Conservation (phyloP, 1,140 invertebrate species). For the Ceratitis capitata region DNA sequence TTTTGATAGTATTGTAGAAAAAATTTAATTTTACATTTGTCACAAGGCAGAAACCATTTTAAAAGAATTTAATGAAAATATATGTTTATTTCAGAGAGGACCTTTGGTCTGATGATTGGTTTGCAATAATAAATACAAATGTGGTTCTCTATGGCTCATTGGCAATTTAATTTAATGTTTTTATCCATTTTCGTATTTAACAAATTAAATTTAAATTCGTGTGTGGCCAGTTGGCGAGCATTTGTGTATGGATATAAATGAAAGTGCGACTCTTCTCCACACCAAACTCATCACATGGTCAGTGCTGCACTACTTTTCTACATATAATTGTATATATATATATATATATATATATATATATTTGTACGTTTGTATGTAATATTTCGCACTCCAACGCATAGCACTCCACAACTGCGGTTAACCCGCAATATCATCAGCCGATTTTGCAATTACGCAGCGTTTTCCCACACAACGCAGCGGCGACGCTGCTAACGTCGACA, state of each 20-base stretch:
- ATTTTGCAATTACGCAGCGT: conserved; percentile 21
- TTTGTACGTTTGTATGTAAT: background rate
- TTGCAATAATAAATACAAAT: background rate
- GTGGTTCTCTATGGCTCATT: background rate
- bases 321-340: background rate
- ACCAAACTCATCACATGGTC: background rate
- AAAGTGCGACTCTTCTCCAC: background rate
- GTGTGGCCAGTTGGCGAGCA: background rate
- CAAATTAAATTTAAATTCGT: background rate
- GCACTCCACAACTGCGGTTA: background rate
- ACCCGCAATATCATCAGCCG: background rate
- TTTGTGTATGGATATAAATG: background rate
- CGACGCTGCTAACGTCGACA: background rate
- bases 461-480: too few species aligned
- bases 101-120: background rate
- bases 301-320: background rate
- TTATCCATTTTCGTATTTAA: background rate
- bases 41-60: too few species aligned
- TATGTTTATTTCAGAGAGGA: background rate
- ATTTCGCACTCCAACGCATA: background rate
- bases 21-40: too few species aligned
- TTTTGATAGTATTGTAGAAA: too few species aligned
- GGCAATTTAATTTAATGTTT: background rate
- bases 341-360: background rate
- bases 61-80: too few species aligned